These are phyloP conservation scores for Cichladusa arquata DNA, from an alignment of 2,113 vertebrate species.

Conservation along the genomic window DNA sequence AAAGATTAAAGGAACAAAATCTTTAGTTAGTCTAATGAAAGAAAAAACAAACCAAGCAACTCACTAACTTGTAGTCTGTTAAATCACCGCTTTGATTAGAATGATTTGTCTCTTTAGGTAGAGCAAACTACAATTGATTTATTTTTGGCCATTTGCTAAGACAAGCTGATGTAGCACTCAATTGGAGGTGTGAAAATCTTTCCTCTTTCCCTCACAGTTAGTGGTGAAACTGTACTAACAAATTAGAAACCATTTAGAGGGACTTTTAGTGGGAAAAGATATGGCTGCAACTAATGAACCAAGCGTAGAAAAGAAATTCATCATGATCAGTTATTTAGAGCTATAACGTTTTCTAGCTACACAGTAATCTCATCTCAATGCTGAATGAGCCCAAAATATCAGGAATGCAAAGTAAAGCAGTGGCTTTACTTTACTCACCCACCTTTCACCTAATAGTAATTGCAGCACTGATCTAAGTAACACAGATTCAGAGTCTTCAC, in stretches of 20 bases:
- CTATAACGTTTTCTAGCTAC: not conserved
- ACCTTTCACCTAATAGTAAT: not conserved
- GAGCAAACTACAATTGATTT: slow-evolving; percentile 31
- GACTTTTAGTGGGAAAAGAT: not conserved
- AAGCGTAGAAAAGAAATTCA: not conserved
- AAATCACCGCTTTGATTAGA: slow-evolving; percentile 29
- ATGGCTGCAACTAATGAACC: slow-evolving; percentile 2
- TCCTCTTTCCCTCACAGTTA: not conserved
- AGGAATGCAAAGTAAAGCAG: not conserved
- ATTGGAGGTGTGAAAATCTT: not conserved
- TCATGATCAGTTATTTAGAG: not conserved
- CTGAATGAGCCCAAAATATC: not conserved
- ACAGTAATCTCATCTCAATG: not conserved
- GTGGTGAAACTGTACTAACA: not conserved
- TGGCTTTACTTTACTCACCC: not conserved
- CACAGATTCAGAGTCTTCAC: not conserved
- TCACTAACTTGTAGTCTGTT: not conserved
- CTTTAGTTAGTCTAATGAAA: not conserved
- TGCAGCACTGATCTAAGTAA: not conserved
- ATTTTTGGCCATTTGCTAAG: slow-evolving; percentile 35
- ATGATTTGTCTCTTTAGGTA: slow-evolving; percentile 44
- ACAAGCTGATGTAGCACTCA: slow-evolving; percentile 25
- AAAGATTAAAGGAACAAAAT: not conserved
- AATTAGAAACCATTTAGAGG: slow-evolving; percentile 37
- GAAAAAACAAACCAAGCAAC: not conserved